Evolutionary conservation across 1,140 invertebrate species (phyloP), one percentile per base, ranked within the genome.

Genomic region (Drosophila ogumai): DNA sequence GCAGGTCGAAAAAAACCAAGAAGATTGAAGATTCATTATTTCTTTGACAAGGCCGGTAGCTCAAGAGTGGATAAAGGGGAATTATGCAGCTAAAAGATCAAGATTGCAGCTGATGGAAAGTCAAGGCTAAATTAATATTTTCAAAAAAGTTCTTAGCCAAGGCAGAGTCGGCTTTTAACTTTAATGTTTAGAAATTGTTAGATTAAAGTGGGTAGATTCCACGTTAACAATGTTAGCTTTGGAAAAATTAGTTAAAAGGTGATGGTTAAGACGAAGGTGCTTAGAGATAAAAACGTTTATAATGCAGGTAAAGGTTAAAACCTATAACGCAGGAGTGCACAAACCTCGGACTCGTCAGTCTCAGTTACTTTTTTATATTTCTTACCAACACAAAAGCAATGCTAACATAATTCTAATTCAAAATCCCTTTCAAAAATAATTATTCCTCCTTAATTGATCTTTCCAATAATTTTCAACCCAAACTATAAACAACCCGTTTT

Each of bases 1-100:
- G 58, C 46, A 28, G 25, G 46, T 28, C 25, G 25, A 5, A 28
- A 6, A 28, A 28, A 28, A 28, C 6, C 46, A 34, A 59, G n/a
- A 32, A 44, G 65, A 77, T 65, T 60, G 46, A 59, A 73, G 36
- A 52, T 67, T 36, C 69, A 52, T 49, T 71, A 69, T 38, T 41
- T 59, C 71, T 65, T 56, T 50, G 61, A 56, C 59, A 66, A 81
- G 60, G 72, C 59, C 73, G 66, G 66, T 81, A 71, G 79, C 73
- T 50, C 46, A 64, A 8, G 32, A 67, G 52, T 64, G 38, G 41
- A 43, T 47, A 41, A 41, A 19, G 22, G 50, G 54, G 47, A 54
- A 22, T 54, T 54, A 68, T 79, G 46, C 50, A 65, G 54, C 25
- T 38, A 43, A 74, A 58, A 68, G 49, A 81, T 76, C 72, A 72